phyloP scores from a whole-genome alignment of 2,888 invertebrate species.

The Scrobipalpa costella region DNA sequence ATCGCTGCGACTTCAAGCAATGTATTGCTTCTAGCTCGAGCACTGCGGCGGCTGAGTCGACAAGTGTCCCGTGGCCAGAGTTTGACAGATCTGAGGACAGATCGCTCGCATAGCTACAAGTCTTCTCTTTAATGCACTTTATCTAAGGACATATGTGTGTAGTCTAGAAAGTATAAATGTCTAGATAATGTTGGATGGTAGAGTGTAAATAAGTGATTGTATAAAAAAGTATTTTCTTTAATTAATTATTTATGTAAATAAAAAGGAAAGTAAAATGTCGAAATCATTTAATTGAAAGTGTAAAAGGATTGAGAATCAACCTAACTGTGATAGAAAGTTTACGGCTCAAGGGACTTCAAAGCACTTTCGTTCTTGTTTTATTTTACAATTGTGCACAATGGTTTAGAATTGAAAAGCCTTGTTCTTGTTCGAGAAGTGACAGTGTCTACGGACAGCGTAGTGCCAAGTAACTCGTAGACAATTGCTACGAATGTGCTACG shows the following conservation, averaged over 20 bases:
- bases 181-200: constrained; percentile 29
- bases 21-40: too few relatives aligned
- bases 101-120: background rate
- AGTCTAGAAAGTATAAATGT: constrained; percentile 30
- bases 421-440: background rate
- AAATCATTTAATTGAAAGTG: background rate
- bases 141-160: constrained; percentile 23
- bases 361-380: constrained; percentile 13
- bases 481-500: background rate
- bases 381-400: constrained; percentile 7
- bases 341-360: constrained; percentile 32
- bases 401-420: constrained; percentile 17
- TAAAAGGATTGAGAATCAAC: constrained; percentile 24
- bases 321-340: constrained; percentile 43
- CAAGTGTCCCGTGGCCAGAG: too few relatives aligned
- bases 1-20: too few relatives aligned
- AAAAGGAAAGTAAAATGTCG: background rate
- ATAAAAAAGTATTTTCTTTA: constrained; percentile 10
- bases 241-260: constrained; percentile 16
- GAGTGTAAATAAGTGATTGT: constrained; percentile 19
- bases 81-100: too few relatives aligned
- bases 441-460: background rate
- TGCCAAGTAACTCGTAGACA: constrained; percentile 7
- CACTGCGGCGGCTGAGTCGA: too few relatives aligned
- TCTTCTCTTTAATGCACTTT: background rate